Conservation (phyloP, 2,888 invertebrate species). For the Lissocephala sabroskyi region DNA sequence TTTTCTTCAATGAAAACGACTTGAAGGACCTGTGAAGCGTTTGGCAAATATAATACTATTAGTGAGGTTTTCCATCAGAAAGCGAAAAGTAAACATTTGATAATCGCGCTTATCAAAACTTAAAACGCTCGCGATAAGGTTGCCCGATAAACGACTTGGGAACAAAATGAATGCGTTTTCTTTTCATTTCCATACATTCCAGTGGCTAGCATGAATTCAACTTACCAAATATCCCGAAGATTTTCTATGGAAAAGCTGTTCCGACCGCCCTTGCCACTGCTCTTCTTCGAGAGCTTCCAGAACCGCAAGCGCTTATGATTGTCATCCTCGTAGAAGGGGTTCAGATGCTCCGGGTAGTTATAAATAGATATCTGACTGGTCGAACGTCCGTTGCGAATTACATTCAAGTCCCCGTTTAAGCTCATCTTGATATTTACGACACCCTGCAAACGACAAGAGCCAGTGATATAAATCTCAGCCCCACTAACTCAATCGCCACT, state of each 20-base stretch:
- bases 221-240: slow-evolving; percentile 78
- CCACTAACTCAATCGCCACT: too few relatives aligned
- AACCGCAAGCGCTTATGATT: slow-evolving; percentile 78
- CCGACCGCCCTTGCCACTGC: slow-evolving; percentile 48
- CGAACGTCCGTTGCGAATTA: slow-evolving; percentile 59
- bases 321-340: slow-evolving; percentile 82
- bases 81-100: too few relatives aligned
- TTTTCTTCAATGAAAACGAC: slow-evolving; percentile 69
- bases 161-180: neutral
- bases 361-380: slow-evolving; percentile 75
- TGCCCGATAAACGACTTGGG: too few relatives aligned
- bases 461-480: slow-evolving; percentile 10
- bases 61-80: too few relatives aligned
- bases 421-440: slow-evolving; percentile 30
- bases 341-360: slow-evolving; percentile 84
- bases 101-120: too few relatives aligned
- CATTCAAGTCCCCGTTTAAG: slow-evolving; percentile 41
- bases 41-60: too few relatives aligned
- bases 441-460: slow-evolving; percentile 4
- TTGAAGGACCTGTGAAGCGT: slow-evolving; percentile 66
- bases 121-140: neutral
- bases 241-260: slow-evolving; percentile 78
- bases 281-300: slow-evolving; percentile 74
- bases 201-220: slow-evolving; percentile 18
- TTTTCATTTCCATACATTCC: too few relatives aligned